Conservation (phyloP, 2,113 vertebrate genomes). For the Eublepharis macularius region DNA sequence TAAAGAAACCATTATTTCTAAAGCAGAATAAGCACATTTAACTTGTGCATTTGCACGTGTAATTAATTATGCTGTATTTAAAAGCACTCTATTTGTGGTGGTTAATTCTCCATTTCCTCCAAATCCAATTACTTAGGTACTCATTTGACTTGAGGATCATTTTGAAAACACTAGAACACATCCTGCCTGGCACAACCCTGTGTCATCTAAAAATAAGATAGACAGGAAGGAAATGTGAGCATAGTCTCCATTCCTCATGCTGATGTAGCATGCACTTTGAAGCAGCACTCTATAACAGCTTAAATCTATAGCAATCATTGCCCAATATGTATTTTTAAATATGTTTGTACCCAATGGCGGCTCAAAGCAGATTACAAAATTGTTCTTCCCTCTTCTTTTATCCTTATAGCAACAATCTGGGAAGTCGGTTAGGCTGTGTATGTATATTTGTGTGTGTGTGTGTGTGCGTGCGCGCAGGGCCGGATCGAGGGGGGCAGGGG, state of each 20-base stretch:
- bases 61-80: conserved; percentile 54
- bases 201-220: background rate
- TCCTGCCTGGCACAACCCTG: background rate
- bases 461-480: too few species aligned
- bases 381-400: too few species aligned
- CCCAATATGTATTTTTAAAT: too few species aligned
- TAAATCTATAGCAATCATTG: background rate
- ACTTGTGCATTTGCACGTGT: conserved; percentile 16
- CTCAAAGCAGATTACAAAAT: too few species aligned
- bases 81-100: conserved; percentile 46
- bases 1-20: conserved; percentile 18
- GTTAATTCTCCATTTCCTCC: conserved; percentile 45
- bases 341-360: too few species aligned
- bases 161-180: conserved; percentile 30
- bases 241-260: background rate
- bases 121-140: conserved; percentile 42
- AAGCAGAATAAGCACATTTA: conserved; percentile 30
- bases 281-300: background rate
- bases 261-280: background rate
- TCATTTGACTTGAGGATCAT: conserved; percentile 17
- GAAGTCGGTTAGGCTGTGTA: too few species aligned
- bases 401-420: too few species aligned
- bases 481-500: too few species aligned
- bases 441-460: too few species aligned
- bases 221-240: background rate